Base-by-base conservation (phyloP, 2,797 vertebrate species). In the Emydoidea blandingii region DNA sequence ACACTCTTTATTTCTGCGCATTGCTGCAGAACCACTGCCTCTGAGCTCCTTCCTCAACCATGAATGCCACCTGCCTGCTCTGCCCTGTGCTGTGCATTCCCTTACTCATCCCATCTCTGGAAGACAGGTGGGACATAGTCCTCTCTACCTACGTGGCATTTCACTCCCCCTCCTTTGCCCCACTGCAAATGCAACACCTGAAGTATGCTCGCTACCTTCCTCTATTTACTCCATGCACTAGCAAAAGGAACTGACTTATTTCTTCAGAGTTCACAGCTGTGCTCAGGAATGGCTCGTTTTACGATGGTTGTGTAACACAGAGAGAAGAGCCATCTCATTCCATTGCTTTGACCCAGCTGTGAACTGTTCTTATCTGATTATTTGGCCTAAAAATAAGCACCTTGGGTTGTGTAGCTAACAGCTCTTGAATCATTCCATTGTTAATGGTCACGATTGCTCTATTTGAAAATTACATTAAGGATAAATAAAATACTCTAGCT, bases 311-410 rank as follows among this genome's bases (percentile, higher is more conserved):
- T 96, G 84, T 86, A 91, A 72, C 85, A 95, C 92, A 10, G 49
- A 94, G 93, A 89, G 93, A 97, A 97, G 96, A 96, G 91, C 85
- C 86, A 94, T 97, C 88, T 82, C 88, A 83, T 3, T 0, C 2
- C 87, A 95, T 95, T 95, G 88, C 86, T 91, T 85, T 97, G 96
- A 96, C 96, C 96, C 96, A 94, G 91, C 93, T 94, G 81, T 97
- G 94, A 96, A 96, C 96, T 57, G 27, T 80, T 93, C 87, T 89
- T 88, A 83, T 92, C 59, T 41, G 29, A 62, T 37, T 62, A 59
- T 94, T 49, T 94, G 93, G 94, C 95, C 0, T 62, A 0, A 93
- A 95, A 93, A 92, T 1, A 57, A 92, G 86, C 56, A 74, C 56
- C 88, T 92, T 91, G 90, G 68, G 90, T 65, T 93, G 56, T 41